A percentile compares a stretch with the other conserved stretches of the same genome.
Conservation (phyloP, 2,797 vertebrate species). For the Furcifer pardalis region DNA sequence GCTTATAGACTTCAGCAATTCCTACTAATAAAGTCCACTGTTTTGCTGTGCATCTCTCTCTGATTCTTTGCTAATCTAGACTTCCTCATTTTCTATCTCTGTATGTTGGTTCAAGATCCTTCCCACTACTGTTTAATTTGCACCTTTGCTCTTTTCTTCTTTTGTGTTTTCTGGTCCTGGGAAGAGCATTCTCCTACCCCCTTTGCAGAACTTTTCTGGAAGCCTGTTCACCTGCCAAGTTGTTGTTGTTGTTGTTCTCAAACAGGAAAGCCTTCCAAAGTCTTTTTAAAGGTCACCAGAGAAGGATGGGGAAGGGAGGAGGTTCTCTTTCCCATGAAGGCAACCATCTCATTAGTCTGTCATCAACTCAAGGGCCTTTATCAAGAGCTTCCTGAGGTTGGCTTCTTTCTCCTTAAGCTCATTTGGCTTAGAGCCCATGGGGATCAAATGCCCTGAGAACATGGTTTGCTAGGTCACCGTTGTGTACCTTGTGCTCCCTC, state of each 20-base stretch:
- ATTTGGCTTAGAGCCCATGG: background rate
- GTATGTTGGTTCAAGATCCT: background rate
- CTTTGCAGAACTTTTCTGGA: background rate
- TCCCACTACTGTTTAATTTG: background rate
- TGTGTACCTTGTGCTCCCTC: slow-evolving; percentile 18
- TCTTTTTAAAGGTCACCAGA: slow-evolving; percentile 36
- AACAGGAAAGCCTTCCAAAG: slow-evolving; percentile 37
- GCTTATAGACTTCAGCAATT: no score
- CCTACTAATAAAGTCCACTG: no score
- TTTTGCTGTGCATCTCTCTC: background rate
- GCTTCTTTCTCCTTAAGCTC: background rate
- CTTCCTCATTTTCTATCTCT: background rate
- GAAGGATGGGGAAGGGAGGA: background rate
- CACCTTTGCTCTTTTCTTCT: no score
- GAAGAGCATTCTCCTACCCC: fast-evolving
- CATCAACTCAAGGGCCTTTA: slow-evolving; percentile 27
- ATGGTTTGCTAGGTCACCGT: slow-evolving; percentile 25
- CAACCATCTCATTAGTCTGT: background rate
- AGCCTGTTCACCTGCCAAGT: background rate
- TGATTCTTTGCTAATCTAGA: background rate
- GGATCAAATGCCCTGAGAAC: slow-evolving; percentile 29
- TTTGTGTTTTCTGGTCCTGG: no score
- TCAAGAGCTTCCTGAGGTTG: background rate
- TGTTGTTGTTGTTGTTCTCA: background rate
- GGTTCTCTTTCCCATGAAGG: slow-evolving; percentile 1